Evolutionary conservation across 1,140 invertebrate genomes (phyloP), one percentile per base, ranked within the genome.

Genomic region (Papilio aristodemus): DNA sequence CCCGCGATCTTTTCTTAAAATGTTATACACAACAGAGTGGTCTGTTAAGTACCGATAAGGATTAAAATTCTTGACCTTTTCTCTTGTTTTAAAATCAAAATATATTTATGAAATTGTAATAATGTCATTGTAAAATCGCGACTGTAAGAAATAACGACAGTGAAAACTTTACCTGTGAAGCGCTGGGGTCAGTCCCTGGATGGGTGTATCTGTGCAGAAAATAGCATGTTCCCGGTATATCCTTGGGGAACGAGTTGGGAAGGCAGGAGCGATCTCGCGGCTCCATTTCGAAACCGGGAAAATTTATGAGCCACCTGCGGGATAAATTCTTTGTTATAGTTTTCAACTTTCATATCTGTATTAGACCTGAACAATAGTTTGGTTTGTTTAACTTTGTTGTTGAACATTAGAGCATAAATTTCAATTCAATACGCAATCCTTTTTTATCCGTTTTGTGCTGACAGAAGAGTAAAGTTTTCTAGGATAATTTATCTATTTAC

Each of bases 181-280:
- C 89, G 17, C 89, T 90, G 3, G 83, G 81, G 54, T 94, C 91
- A 13, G 96, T 89, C 2, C 92, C 89, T 0, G 95, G 95, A 86
- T 97, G 95, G 64, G 93, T 92, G 91, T 97, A 98, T 66, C 93
- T 94, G 60, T 95, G 94, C 6, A 98, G 92, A 87, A 98, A 99
- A 86, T 98, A 95, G 81, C 97, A 97, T 4, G 95, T 97, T 46
- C 96, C 97, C 32, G 94, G 92, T 59, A 95, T 94, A 78, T 95
- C 93, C 54, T 94, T 91, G 41, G 96, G 96, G 91, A 97, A 98
- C 68, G 96, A 97, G 80, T 95, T 95, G 0, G 97, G 97, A 70
- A 98, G 93, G 88, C 95, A 96, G 9, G 94, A 94, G 50, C 94
- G 93, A 73, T 95, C 93, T 68, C 97, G 93, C 9, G 94, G 92